Conservation (phyloP, 2,113 vertebrate species). For the Neolamprologus kungweensis region DNA sequence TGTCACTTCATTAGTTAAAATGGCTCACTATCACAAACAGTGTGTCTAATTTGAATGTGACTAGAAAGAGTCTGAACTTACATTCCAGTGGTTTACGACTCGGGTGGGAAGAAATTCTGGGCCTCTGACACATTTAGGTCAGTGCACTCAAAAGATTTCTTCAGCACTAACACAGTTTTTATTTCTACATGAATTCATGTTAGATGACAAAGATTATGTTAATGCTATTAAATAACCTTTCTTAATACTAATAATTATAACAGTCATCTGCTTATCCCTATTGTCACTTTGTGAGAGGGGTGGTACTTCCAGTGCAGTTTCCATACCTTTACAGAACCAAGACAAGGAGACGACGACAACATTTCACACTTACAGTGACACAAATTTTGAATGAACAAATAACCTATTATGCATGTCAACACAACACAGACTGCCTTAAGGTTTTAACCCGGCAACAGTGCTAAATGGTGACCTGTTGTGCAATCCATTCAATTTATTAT, state of each 20-base stretch:
- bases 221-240: not conserved
- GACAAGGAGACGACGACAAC: not conserved
- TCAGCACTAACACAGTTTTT: not conserved
- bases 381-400: not conserved
- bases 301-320: not conserved
- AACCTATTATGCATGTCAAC: not conserved
- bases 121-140: not conserved
- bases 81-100: not conserved
- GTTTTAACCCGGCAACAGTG: not conserved
- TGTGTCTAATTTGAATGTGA: not conserved
- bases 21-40: not conserved
- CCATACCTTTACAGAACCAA: not conserved
- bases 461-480: not conserved
- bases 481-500: not conserved
- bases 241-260: not conserved
- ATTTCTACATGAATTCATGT: not conserved
- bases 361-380: not conserved
- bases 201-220: not conserved
- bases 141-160: not conserved
- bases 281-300: not conserved
- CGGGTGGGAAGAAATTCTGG: not conserved
- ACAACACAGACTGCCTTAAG: not conserved
- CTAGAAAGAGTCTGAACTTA: not conserved
- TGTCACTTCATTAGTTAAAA: not conserved
- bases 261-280: not conserved